Base-by-base conservation (phyloP, 2,888 invertebrate species). In the Cataglyphis cursor region DNA sequence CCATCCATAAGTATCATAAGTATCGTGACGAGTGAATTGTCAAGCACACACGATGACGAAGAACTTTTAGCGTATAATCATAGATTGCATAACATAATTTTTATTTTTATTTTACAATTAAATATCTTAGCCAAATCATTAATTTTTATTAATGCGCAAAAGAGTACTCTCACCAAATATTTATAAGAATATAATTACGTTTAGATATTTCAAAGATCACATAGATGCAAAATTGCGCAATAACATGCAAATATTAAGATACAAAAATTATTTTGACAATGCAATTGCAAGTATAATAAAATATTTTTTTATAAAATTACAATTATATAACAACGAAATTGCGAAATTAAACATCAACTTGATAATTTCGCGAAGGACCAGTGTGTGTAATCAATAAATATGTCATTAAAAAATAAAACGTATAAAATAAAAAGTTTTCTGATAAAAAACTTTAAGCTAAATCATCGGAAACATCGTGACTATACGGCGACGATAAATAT, bases 401-500 rank as follows among this genome's bases (percentile, higher is more conserved):
- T 4, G 9, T 24, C 65, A 38, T 24, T 51, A 76, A 54, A 65
- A 76, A 76, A 51, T 41, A 10, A 64, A 9, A 15, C 4, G 9
- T 31, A 44, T 59, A 78, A 59, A 41, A 59, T 18, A 41, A 21
- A n/a, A 15, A 15, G n/a, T 2, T 15, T 18, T 31, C 10, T n/a
- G 24, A 76, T 76, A 70, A 35, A 59, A 51, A 68, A 57, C 15
- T 57, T 6, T 0, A 9, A 35, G 78, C 61, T 80, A 59, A 78
- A 80, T 38, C 24, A 9, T 15, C 18, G 15, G 9, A 78, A 78
- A 78, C 68, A 31, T 68, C 31, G 9, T 28, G 9, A 5, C 28
- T 38, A 15, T 15, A 6, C 4, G n/a, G 57, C 68, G 57, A 68
- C 18, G 70, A 35, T n/a, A 78, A 78, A 78, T 78, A 70, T 78